Base-by-base conservation (phyloP, 2,113 vertebrate species). In the Periophthalmodon schlosseri region DNA sequence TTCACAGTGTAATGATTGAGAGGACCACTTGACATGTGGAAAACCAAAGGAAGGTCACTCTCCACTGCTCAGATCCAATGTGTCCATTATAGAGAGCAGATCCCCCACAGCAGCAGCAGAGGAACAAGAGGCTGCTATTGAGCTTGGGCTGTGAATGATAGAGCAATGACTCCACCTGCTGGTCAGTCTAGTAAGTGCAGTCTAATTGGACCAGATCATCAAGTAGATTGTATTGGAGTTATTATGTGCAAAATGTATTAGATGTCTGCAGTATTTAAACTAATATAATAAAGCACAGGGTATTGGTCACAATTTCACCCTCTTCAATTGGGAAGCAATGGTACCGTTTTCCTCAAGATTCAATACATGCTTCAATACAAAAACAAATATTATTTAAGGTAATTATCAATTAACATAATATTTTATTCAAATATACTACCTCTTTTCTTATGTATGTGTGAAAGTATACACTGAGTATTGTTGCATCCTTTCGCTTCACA, bases 81-180 rank as follows among this genome's bases (percentile, higher is more conserved):
- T 63, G 60, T 63, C 60, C 60, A 63, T 63, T 63, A 63, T 5
- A 34, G 6, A 63, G 60, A 63, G 61, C 33, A 34, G 63, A 39
- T n/a, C 63, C 63, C 63, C 63, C 63, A 36, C 63, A 39, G 63
- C 63, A n/a, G 34, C 63, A 65, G 63, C 16, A 24, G 57, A 24
- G 23, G 57, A 5, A 65, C 34, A 63, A 39, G 57, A 11, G n/a
- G 57, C 57, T 28, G 33, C 33, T 39, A 20, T 12, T 12, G 18
- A 65, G 63, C 0, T 9, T 5, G 20, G 50, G 20, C n/a, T 60
- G 4, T 0, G 34, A 16, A 8, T 15, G 13, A 74, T 39, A 49
- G 82, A 67, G 68, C 69, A 78, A 47, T 86, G 75, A 33, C 87
- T 72, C 93, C 88, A 81, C 65, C 90, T 90, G 82, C 70, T 90